Percentiles rank a stretch among this genome's conserved stretches.
phyloP scores from a whole-genome alignment of 92 coral and sea anemone genomes.

The Epizoanthus scotinus region DNA sequence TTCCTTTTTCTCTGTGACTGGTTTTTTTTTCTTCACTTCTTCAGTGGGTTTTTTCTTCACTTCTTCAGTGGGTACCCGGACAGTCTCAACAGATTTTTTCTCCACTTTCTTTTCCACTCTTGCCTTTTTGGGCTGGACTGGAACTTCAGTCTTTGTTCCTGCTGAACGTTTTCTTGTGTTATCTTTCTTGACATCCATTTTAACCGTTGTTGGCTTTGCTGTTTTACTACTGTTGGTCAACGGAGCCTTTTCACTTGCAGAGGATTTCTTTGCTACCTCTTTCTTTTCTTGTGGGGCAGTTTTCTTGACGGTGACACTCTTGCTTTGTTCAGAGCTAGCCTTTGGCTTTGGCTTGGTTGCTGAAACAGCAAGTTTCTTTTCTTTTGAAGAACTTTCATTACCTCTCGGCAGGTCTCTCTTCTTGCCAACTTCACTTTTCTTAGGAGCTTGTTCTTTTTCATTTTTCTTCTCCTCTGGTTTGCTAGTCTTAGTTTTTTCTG shows the following conservation, averaged over 20 bases:
- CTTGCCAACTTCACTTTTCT: constrained; percentile 44
- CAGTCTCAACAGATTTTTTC: neutral
- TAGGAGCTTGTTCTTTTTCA: constrained; percentile 40
- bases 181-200: constrained; percentile 6
- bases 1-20: neutral
- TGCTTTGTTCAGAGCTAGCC: constrained; percentile 36
- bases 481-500: constrained; percentile 55
- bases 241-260: constrained; percentile 6
- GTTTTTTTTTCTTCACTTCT: neutral
- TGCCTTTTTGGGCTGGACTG: constrained; percentile 26
- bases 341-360: constrained; percentile 38
- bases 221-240: constrained; percentile 12
- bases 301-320: constrained; percentile 31
- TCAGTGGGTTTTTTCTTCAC: constrained; percentile 1
- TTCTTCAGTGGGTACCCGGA: neutral
- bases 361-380: constrained; percentile 6
- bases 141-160: constrained; percentile 32
- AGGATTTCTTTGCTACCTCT: constrained; percentile 19
- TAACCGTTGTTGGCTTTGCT: constrained; percentile 13
- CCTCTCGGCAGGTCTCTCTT: constrained; percentile 45
- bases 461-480: constrained; percentile 55
- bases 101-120: constrained; percentile 9
- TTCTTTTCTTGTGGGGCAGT: constrained; percentile 27
- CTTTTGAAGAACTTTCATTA: constrained; percentile 26
- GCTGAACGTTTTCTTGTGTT: constrained; percentile 49